phyloP scores from a whole-genome alignment of 1,140 invertebrate genomes.

The Drosophila ohnishii region DNA sequence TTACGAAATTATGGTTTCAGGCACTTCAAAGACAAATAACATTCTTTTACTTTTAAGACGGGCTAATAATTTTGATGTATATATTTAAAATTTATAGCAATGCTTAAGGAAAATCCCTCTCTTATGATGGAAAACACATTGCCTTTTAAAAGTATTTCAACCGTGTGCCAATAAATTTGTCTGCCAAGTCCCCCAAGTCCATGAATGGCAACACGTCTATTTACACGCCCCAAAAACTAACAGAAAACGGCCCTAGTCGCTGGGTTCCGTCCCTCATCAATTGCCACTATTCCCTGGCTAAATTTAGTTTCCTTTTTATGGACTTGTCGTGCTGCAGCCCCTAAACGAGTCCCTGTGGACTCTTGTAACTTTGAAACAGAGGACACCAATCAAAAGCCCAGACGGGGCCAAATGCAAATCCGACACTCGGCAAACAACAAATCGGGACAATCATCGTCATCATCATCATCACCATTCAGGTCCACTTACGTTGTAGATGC shows the following conservation, averaged over 20 bases:
- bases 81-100: neutral
- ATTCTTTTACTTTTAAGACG: no score
- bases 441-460: neutral
- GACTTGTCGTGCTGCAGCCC: neutral
- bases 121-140: neutral
- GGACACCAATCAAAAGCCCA: constrained; percentile 27
- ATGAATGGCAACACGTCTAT: constrained; percentile 3
- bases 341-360: constrained; percentile 26
- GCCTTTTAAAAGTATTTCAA: constrained; percentile 1
- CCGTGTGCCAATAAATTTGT: constrained; percentile 1
- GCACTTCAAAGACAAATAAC: neutral
- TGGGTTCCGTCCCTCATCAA: constrained; percentile 24
- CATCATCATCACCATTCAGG: constrained; percentile 11
- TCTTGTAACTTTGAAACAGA: neutral
- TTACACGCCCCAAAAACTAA: constrained; percentile 10
- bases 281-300: constrained; percentile 21
- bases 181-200: neutral
- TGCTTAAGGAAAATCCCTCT: no score
- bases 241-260: neutral
- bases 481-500: constrained; percentile 91
- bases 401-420: constrained; percentile 39
- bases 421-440: constrained; percentile 25
- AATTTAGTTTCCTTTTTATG: constrained; percentile 30
- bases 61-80: neutral
- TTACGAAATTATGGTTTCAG: neutral